phyloP scores from a whole-genome alignment of 2,888 invertebrate species.

The Cheiracanthium punctorium region DNA sequence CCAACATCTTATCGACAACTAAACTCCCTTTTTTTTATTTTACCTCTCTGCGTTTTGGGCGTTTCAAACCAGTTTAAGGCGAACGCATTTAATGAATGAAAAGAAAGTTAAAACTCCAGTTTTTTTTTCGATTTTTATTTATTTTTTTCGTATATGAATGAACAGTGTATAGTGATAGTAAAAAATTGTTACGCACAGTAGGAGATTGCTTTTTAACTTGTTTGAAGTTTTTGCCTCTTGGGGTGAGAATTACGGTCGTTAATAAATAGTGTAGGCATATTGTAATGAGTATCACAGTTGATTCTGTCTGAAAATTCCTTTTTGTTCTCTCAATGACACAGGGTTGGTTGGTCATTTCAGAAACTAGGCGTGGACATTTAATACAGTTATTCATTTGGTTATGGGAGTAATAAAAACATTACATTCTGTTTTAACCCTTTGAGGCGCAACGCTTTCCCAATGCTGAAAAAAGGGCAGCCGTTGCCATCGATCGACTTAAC shows the following conservation, averaged over 20 bases:
- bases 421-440: too few relatives aligned
- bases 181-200: background rate
- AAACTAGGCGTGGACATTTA: too few relatives aligned
- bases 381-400: too few relatives aligned
- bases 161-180: background rate
- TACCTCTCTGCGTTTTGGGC: background rate
- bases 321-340: too few relatives aligned
- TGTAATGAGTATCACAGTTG: background rate
- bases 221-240: background rate
- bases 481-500: too few relatives aligned
- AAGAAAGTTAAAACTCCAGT: background rate
- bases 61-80: slow-evolving; percentile 1
- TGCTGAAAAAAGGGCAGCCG: too few relatives aligned
- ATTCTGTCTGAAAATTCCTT: background rate
- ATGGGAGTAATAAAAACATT: too few relatives aligned
- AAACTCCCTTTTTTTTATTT: background rate
- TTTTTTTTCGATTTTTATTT: too few relatives aligned
- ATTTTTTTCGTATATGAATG: background rate
- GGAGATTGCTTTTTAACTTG: background rate
- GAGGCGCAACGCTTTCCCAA: too few relatives aligned
- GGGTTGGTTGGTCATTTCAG: too few relatives aligned
- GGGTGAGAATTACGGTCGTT: background rate
- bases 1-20: background rate
- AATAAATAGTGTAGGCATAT: background rate
- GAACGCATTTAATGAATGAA: slow-evolving; percentile 1